These are phyloP conservation scores for Dasypogon diadema DNA, from an alignment of 2,888 invertebrate genomes.

Conservation along the genomic window DNA sequence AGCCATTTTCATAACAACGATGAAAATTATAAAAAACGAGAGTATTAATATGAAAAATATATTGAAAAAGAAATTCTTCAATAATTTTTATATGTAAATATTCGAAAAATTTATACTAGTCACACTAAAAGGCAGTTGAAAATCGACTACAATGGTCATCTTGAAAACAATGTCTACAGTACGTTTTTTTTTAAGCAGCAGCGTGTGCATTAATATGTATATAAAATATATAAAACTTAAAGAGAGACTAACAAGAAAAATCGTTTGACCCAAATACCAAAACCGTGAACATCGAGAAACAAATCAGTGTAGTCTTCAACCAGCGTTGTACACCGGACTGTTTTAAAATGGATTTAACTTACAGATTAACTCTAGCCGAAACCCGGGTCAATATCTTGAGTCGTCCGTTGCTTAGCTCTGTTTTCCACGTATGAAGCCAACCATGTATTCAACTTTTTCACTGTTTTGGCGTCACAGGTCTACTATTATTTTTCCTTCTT, in stretches of 20 bases:
- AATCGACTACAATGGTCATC: no score
- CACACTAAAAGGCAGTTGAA: no score
- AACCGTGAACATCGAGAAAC: background rate
- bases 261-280: slow-evolving; percentile 28
- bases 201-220: no score
- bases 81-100: no score
- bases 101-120: no score
- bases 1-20: no score
- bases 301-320: slow-evolving; percentile 7
- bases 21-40: no score
- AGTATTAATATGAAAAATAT: no score
- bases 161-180: no score
- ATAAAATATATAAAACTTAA: no score
- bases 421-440: background rate
- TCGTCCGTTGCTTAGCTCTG: background rate
- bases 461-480: slow-evolving; percentile 7
- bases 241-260: slow-evolving; percentile 3
- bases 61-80: no score
- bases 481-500: background rate
- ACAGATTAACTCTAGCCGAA: background rate
- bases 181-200: no score
- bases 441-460: background rate
- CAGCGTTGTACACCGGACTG: slow-evolving; percentile 4
- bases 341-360: background rate
- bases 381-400: background rate